Percentiles rank a stretch among this genome's conserved stretches.
Evolutionary conservation across 2,888 invertebrate genomes (phyloP).

Genomic region (Epirrhoe tristata): DNA sequence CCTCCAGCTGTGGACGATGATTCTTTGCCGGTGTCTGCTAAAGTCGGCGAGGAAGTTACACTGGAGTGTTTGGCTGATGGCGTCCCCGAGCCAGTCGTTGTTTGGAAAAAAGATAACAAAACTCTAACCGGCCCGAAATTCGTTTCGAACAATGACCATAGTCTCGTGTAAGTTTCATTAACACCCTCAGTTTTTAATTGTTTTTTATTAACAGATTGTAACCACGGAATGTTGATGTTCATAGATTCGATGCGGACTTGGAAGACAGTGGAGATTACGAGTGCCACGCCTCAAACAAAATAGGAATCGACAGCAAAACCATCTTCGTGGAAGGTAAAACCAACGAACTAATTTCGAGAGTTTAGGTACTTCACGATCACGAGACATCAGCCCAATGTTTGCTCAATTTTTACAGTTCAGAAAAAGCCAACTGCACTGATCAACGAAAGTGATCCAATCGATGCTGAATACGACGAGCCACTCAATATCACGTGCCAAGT

Average conservation of each 20-base stretch:
- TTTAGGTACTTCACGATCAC: background rate
- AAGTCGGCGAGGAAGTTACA: constrained; percentile 6
- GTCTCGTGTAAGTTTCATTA: constrained; percentile 17
- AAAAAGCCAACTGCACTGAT: constrained; percentile 14
- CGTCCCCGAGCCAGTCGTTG: constrained; percentile 13
- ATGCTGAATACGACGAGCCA: constrained; percentile 19
- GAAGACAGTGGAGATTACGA: constrained; percentile 12
- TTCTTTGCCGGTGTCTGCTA: background rate
- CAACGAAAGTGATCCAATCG: constrained; percentile 2
- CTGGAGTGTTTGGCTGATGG: constrained; percentile 17
- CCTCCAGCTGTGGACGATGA: constrained; percentile 11
- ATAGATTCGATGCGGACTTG: constrained; percentile 17
- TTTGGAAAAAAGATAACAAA: constrained; percentile 18
- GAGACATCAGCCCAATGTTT: background rate
- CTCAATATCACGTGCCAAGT: constrained; percentile 21
- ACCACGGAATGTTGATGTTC: too few species aligned
- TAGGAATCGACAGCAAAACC: constrained; percentile 14
- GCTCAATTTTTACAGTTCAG: constrained; percentile 3
- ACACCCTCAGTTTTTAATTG: background rate
- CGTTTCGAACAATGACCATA: constrained; percentile 12
- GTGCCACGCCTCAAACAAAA: constrained; percentile 16
- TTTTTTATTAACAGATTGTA: too few species aligned
- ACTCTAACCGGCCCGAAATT: constrained; percentile 8
- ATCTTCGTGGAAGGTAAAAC: constrained; percentile 13
- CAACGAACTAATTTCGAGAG: background rate